Base-by-base conservation (phyloP, 1,140 invertebrate species). In the Euwallacea fornicatus region DNA sequence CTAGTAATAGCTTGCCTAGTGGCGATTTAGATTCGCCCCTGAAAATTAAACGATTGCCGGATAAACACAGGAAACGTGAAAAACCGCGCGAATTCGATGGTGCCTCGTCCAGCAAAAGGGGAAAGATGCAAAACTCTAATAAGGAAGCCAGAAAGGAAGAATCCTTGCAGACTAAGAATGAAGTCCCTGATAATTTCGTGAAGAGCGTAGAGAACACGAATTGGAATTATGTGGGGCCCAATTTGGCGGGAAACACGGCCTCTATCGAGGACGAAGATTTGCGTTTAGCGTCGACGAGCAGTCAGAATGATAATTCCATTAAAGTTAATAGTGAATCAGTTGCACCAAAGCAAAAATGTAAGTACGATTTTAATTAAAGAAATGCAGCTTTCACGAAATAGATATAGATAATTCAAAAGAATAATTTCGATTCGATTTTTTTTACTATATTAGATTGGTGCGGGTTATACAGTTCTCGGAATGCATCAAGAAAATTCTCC, bases 171-270 rank as follows among this genome's bases (percentile, higher is more conserved):
- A 9, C 16, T 54, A 42, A 59, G 6, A 43, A 7, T 66, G 41
- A 21, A 21, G 46, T 11, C 15, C 8, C 9, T 44, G 11, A 0
- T 6, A 42, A 7, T 15, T 55, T 50, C 55, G 77, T 79, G 58
- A 80, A 79, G 70, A 76, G 78, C 84, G 70, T 89, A 87, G 85
- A 87, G 71, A 83, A 83, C 46, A 88, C 86, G 79, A 85, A 86
- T 73, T 82, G 87, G 71, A 86, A 87, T 80, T 90, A 89, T 81
- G 84, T 89, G 74, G 80, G 88, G 61, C 81, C 88, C 54, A 88
- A 89, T 76, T 74, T 76, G 71, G 83, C 82, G 0, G 81, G 82
- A 46, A 89, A 78, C 78, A 33, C 65, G 67, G 7, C 42, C 62
- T 21, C 84, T 77, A 88, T 90, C 77, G 85, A 89, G 77, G 89